These are phyloP conservation scores for Poeciliopsis infans DNA, from an alignment of 2,797 vertebrate species.

Conservation along the genomic window DNA sequence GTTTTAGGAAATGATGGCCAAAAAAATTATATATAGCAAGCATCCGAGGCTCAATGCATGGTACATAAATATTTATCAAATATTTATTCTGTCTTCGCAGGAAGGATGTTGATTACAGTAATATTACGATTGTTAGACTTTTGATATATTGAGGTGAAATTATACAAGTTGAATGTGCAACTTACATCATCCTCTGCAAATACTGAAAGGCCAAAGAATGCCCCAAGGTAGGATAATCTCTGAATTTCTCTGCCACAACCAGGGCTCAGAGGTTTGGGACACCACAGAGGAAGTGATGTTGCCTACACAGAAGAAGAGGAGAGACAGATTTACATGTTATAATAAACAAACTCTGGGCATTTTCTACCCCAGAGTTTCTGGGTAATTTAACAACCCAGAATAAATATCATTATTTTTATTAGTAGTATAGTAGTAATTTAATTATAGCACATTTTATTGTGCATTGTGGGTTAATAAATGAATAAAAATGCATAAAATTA, in stretches of 20 bases:
- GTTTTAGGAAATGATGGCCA: not conserved
- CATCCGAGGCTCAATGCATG: not conserved
- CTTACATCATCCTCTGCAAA: conserved; percentile 98
- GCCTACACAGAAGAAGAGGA: conserved; percentile 73
- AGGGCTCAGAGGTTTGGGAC: conserved; percentile 92
- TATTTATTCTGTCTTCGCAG: not conserved
- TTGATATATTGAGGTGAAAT: not conserved
- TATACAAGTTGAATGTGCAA: conserved; percentile 27
- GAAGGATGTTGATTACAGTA: not conserved
- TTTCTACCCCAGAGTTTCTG: not conserved
- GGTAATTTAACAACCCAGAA: not conserved
- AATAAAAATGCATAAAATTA: not conserved
- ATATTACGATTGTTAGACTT: not conserved
- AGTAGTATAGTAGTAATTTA: not conserved
- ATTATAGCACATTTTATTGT: not conserved
- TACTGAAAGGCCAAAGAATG: conserved; percentile 96
- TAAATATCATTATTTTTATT: not conserved
- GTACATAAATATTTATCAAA: not conserved
- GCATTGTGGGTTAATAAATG: not conserved
- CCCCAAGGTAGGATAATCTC: conserved; percentile 92
- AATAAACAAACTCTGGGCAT: not conserved
- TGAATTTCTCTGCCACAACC: conserved; percentile 95
- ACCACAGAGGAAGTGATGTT: conserved; percentile 91
- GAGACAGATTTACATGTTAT: conserved; percentile 15
- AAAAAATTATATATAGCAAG: not conserved